phyloP scores from a whole-genome alignment of 2,888 invertebrate species.

The Ormia ochracea region DNA sequence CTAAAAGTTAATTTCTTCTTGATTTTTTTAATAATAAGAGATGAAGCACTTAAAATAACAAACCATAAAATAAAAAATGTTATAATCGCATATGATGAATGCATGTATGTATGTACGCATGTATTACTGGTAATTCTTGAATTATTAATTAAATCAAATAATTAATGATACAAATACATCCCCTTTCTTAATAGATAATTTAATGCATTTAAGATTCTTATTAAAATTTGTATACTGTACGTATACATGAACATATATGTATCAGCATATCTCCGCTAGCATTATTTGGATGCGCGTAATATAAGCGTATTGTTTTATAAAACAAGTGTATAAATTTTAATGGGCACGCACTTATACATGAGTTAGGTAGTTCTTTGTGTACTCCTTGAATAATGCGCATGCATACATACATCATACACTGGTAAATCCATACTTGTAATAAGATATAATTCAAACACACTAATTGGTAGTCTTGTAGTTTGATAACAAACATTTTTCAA shows the following conservation, averaged over 20 bases:
- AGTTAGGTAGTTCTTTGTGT: no score
- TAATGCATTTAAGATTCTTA: constrained; percentile 18
- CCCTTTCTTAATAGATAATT: background rate
- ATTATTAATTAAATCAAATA: constrained; percentile 23
- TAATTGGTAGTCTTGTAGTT: constrained; percentile 1
- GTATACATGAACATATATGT: constrained; percentile 31
- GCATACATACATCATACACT: background rate
- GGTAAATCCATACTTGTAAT: no score
- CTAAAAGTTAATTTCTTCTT: no score
- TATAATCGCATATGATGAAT: constrained; percentile 21
- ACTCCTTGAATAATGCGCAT: no score
- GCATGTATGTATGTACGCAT: no score
- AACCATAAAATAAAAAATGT: constrained; percentile 35
- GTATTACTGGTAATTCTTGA: constrained; percentile 1
- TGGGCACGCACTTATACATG: no score
- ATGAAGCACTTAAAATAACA: constrained; percentile 41
- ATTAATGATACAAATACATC: constrained; percentile 18
- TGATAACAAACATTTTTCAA: constrained; percentile 24
- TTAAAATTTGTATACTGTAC: constrained; percentile 5
- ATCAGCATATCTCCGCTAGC: background rate
- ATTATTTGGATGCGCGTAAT: constrained; percentile 19
- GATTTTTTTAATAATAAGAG: constrained; percentile 40
- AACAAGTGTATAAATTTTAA: no score
- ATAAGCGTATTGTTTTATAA: no score
- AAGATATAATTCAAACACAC: background rate